These are phyloP conservation scores for Eurystomus gularis DNA, from an alignment of 2,113 vertebrate genomes.

Conservation along the genomic window DNA sequence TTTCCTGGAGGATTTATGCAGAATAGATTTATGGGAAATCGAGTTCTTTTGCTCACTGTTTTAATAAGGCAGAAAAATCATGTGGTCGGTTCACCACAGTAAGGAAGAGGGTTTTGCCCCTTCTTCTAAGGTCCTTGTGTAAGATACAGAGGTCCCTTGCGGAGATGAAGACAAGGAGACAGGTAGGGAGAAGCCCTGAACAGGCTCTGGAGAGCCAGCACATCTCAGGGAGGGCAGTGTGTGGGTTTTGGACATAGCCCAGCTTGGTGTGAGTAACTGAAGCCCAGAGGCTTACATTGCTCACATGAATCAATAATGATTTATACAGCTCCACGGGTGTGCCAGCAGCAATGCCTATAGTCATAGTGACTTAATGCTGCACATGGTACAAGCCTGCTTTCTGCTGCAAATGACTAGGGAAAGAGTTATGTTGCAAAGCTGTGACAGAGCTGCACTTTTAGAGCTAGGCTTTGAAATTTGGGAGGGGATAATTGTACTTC, in stretches of 20 bases:
- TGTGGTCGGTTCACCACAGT: too few species aligned
- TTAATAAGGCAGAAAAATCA: too few species aligned
- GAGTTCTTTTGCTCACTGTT: too few species aligned
- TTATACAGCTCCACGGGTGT: neutral
- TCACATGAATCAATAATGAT: neutral
- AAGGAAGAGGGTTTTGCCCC: neutral
- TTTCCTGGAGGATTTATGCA: too few species aligned
- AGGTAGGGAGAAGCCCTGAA: neutral
- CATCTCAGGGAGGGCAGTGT: neutral
- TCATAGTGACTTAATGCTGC: neutral
- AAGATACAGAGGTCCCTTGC: neutral
- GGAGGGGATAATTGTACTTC: neutral
- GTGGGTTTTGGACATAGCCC: neutral
- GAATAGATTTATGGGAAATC: too few species aligned
- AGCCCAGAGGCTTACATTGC: neutral
- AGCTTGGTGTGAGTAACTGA: neutral
- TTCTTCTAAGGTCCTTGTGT: neutral
- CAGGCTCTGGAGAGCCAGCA: neutral
- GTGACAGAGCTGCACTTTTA: neutral
- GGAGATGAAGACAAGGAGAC: neutral
- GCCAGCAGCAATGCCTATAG: neutral
- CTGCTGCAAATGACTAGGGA: neutral
- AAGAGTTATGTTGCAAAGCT: neutral
- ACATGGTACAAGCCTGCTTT: neutral
- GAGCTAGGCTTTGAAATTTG: neutral